Evolutionary conservation across 2,888 invertebrate genomes (phyloP).

Genomic region (Drosophila recens): DNA sequence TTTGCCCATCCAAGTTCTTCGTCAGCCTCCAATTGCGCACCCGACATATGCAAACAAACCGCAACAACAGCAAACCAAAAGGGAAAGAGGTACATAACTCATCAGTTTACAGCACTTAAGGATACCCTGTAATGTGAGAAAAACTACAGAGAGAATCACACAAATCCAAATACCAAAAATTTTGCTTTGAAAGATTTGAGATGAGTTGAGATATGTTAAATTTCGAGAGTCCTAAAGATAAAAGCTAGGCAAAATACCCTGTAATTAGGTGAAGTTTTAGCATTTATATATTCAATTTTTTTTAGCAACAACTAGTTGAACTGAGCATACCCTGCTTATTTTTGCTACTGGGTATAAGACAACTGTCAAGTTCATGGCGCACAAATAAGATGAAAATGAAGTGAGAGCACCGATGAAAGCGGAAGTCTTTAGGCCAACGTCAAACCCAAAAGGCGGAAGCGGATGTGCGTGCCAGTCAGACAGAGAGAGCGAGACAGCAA

Average conservation of each 20-base stretch:
- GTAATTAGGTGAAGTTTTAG: not conserved
- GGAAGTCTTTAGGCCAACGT: conserved; percentile 80
- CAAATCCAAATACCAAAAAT: not conserved
- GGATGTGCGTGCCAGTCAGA: conserved; percentile 73
- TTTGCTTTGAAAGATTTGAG: not conserved
- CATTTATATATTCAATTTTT: not conserved
- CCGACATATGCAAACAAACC: conserved; percentile 77
- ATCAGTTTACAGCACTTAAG: not conserved
- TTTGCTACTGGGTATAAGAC: conserved; percentile 1
- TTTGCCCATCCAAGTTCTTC: conserved; percentile 53
- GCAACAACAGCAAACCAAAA: conserved; percentile 50
- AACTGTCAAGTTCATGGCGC: conserved; percentile 65
- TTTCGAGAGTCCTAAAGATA: not conserved
- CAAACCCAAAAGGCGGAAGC: conserved; percentile 71
- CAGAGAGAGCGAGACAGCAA: conserved; percentile 13
- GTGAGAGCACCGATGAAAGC: conserved; percentile 54
- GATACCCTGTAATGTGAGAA: conserved; percentile 33
- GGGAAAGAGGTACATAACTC: conserved; percentile 5
- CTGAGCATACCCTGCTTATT: not conserved
- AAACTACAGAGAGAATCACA: not conserved
- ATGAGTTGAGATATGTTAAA: not conserved
- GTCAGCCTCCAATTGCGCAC: conserved; percentile 41
- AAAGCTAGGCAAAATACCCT: too few relatives aligned
- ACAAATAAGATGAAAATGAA: conserved; percentile 65
- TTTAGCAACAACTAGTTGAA: not conserved